phyloP scores from a whole-genome alignment of 2,888 invertebrate species.

The Macrophya alboannulata region DNA sequence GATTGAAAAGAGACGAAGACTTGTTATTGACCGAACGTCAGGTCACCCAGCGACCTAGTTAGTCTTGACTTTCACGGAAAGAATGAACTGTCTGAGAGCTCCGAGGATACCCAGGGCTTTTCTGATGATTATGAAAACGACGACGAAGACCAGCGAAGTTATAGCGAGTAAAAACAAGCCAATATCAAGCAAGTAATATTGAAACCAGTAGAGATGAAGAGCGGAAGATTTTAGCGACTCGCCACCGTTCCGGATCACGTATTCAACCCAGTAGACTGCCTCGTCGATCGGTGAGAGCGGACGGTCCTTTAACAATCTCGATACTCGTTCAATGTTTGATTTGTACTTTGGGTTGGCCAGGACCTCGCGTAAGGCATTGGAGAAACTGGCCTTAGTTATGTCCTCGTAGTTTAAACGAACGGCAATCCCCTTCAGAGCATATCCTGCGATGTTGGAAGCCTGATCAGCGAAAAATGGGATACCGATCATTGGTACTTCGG shows the following conservation, averaged over 20 bases:
- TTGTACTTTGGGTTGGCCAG: too few relatives aligned
- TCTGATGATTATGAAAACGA: too few relatives aligned
- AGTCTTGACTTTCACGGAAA: not conserved
- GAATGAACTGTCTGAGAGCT: too few relatives aligned
- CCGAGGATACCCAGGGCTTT: not conserved
- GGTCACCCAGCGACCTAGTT: not conserved
- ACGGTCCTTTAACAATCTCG: constrained; percentile 61
- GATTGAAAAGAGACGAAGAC: too few relatives aligned
- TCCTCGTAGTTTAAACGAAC: constrained; percentile 76
- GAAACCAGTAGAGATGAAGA: too few relatives aligned
- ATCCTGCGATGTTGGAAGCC: constrained; percentile 79
- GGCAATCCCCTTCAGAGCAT: constrained; percentile 79
- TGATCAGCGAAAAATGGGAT: constrained; percentile 82
- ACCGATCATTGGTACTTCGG: constrained; percentile 81
- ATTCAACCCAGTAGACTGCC: constrained; percentile 64
- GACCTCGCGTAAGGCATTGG: too few relatives aligned
- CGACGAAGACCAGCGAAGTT: too few relatives aligned
- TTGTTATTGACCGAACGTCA: too few relatives aligned
- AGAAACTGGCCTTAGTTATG: constrained; percentile 75
- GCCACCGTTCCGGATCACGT: constrained; percentile 62
- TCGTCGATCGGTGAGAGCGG: constrained; percentile 61
- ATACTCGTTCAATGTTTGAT: constrained; percentile 59
- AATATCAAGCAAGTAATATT: too few relatives aligned
- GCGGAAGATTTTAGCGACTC: constrained; percentile 40
- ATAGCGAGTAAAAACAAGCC: constrained; percentile 52